phyloP scores from a whole-genome alignment of 2,797 vertebrate genomes.

The Rhincodon typus region DNA sequence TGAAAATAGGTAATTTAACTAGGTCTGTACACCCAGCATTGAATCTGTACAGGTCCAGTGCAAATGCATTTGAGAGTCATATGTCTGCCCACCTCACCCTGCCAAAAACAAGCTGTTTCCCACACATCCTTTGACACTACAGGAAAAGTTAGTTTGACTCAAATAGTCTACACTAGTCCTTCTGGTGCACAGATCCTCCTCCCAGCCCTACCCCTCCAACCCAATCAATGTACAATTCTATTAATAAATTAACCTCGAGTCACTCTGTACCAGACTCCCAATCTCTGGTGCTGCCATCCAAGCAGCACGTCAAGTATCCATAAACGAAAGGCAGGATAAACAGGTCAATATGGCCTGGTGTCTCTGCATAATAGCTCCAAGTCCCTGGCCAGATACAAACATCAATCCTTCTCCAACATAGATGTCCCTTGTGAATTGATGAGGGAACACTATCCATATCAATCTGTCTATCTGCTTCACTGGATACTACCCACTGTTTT shows the following conservation, averaged over 20 bases:
- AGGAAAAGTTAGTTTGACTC: background rate
- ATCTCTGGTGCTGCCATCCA: background rate
- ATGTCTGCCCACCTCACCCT: background rate
- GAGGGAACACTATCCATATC: background rate
- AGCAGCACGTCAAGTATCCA: background rate
- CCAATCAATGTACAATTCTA: background rate
- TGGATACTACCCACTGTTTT: background rate
- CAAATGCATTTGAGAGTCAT: no score
- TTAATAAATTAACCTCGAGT: background rate
- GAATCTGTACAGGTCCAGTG: background rate
- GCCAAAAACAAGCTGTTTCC: no score
- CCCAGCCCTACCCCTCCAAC: background rate
- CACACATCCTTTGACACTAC: background rate
- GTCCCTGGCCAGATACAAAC: background rate
- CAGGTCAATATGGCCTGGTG: background rate
- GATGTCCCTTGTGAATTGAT: background rate
- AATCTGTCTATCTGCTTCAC: background rate
- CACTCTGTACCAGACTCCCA: background rate
- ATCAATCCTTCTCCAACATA: background rate
- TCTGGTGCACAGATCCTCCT: background rate
- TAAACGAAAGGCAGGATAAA: background rate
- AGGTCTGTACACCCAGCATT: background rate
- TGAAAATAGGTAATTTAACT: background rate
- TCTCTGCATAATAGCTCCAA: background rate
- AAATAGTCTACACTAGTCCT: background rate